phyloP scores from a whole-genome alignment of 2,797 vertebrate species.

The Pipistrellus kuhlii region DNA sequence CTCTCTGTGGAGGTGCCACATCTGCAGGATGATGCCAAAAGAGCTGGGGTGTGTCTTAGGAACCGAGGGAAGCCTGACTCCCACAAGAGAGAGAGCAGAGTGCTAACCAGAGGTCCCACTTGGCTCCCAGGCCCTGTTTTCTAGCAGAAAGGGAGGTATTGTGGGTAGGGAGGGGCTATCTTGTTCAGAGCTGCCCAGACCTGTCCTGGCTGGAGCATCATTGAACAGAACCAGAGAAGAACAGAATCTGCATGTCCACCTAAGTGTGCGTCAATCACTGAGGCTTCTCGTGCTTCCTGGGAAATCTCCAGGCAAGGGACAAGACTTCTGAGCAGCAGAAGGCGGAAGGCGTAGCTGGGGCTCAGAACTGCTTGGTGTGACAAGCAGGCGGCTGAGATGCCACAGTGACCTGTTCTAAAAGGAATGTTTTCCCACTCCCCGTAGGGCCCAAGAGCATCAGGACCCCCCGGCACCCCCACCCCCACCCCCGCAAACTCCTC shows the following conservation, averaged over 20 bases:
- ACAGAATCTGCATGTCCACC: neutral
- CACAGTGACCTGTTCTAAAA: neutral
- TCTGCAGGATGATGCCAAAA: neutral
- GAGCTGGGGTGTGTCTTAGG: neutral
- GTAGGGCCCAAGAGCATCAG: rapidly evolving
- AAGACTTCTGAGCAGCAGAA: neutral
- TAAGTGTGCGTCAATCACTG: rapidly evolving
- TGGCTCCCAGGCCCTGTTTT: neutral
- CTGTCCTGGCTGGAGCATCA: neutral
- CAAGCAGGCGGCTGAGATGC: neutral
- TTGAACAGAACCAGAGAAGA: neutral
- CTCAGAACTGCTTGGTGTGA: neutral
- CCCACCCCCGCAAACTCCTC: neutral
- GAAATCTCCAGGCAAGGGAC: neutral
- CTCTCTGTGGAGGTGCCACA: neutral
- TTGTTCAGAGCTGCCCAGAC: neutral
- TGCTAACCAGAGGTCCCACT: neutral
- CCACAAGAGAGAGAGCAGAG: neutral
- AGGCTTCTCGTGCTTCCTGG: neutral
- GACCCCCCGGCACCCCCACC: no score
- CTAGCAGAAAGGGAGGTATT: neutral
- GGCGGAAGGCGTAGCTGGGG: neutral
- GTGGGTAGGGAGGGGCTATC: no score
- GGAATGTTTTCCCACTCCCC: neutral
- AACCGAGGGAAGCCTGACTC: neutral